Conservation (phyloP, 2,888 invertebrate genomes). For the Hirtodrosophila confusa region DNA sequence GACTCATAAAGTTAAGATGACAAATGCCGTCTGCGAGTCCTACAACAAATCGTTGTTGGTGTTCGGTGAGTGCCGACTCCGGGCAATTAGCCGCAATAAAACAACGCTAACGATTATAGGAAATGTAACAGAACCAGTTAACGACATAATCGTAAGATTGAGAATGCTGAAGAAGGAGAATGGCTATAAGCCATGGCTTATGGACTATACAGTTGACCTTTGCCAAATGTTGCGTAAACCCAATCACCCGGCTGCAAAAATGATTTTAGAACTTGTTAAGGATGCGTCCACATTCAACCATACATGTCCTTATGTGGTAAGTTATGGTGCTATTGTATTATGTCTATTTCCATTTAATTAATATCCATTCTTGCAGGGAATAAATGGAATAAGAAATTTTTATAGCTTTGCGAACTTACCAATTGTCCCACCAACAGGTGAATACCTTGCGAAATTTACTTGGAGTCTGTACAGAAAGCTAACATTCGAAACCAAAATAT, state of each 20-base stretch:
- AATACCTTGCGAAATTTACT: constrained; percentile 19
- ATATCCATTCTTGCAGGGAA: not conserved
- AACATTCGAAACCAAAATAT: constrained; percentile 17
- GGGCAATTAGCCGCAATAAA: constrained; percentile 24
- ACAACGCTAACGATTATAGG: constrained; percentile 16
- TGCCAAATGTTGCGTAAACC: constrained; percentile 15
- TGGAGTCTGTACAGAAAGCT: constrained; percentile 20
- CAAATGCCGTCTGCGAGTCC: constrained; percentile 32
- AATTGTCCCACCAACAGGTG: constrained; percentile 7
- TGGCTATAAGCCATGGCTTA: constrained; percentile 34
- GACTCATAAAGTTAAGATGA: constrained; percentile 23
- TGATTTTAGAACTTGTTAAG: constrained; percentile 14
- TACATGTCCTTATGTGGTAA: constrained; percentile 30
- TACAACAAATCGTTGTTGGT: constrained; percentile 23
- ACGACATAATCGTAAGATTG: constrained; percentile 6
- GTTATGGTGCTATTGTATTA: not conserved
- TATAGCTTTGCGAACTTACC: constrained; percentile 5
- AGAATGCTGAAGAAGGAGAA: constrained; percentile 22
- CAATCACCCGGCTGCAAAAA: constrained; percentile 14
- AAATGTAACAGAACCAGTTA: not conserved
- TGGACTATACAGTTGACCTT: constrained; percentile 13
- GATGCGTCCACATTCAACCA: constrained; percentile 29
- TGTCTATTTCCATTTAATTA: too few species aligned
- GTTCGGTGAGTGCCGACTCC: constrained; percentile 20
- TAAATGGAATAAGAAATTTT: constrained; percentile 18